These are phyloP conservation scores for Lagodon rhomboides DNA, from an alignment of 2,797 vertebrate genomes.

Conservation along the genomic window DNA sequence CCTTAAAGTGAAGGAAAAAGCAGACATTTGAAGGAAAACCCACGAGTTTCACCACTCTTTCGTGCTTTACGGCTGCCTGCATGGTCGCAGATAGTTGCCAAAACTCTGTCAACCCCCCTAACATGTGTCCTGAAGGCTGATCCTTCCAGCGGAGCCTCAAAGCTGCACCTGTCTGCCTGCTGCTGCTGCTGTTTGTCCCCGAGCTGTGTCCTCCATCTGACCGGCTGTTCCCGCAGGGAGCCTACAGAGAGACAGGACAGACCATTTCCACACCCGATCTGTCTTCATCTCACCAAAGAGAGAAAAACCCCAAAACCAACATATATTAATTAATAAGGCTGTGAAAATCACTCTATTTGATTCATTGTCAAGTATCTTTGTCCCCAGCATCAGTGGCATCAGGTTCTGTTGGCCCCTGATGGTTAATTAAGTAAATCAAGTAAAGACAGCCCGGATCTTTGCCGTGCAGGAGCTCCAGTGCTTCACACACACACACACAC, in stretches of 20 bases:
- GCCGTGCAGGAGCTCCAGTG: slow-evolving; percentile 38
- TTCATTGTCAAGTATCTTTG: neutral
- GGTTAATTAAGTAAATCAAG: slow-evolving; percentile 32
- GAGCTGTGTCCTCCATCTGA: neutral
- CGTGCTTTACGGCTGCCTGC: neutral
- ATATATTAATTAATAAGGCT: neutral
- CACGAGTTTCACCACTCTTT: neutral
- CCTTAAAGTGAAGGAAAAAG: neutral
- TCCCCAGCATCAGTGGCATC: neutral
- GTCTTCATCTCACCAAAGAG: neutral
- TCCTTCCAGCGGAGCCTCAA: slow-evolving; percentile 2
- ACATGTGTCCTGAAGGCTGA: slow-evolving; percentile 13
- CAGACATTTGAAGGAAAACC: neutral
- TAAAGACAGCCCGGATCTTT: slow-evolving; percentile 2
- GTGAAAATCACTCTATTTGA: neutral
- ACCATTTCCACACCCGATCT: neutral
- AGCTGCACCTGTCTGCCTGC: slow-evolving; percentile 49
- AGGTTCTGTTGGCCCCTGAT: neutral
- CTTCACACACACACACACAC: neutral
- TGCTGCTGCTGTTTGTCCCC: slow-evolving; percentile 23
- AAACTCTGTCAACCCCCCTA: slow-evolving; percentile 13
- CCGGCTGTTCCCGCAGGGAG: slow-evolving; percentile 10
- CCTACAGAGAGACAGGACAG: neutral
- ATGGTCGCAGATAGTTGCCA: slow-evolving; percentile 7
- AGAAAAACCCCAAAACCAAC: neutral